A percentile compares a stretch with the other conserved stretches of the same genome.
These are phyloP conservation scores for Metopia argyrocephala DNA, from an alignment of 2,888 invertebrate genomes.

Conservation along the genomic window DNA sequence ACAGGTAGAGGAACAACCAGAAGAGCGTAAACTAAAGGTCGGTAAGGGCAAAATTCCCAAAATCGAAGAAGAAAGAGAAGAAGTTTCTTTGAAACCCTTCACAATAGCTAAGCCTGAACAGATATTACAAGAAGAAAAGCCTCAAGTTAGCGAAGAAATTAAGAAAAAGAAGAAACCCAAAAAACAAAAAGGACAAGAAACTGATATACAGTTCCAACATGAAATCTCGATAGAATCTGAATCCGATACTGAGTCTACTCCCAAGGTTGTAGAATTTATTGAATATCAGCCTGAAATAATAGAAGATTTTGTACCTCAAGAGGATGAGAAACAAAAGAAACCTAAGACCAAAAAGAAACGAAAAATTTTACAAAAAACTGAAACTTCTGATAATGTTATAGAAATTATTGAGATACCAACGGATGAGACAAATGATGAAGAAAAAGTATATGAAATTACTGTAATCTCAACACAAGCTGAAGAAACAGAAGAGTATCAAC, in stretches of 20 bases:
- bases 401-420: conserved; percentile 76
- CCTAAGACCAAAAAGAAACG: conserved; percentile 74
- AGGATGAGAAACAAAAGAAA: conserved; percentile 70
- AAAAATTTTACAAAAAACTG: conserved; percentile 75
- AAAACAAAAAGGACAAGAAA: conserved; percentile 65
- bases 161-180: conserved; percentile 68
- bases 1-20: conserved; percentile 66
- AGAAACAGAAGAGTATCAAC: conserved; percentile 56
- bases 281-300: conserved; percentile 70
- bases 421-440: conserved; percentile 55
- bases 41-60: conserved; percentile 74
- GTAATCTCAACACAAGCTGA: conserved; percentile 66
- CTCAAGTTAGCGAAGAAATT: conserved; percentile 63
- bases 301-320: conserved; percentile 52
- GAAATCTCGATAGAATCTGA: conserved; percentile 67
- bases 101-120: conserved; percentile 56
- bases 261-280: conserved; percentile 68
- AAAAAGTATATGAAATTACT: conserved; percentile 69
- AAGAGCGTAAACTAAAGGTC: conserved; percentile 70
- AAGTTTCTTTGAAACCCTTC: conserved; percentile 74
- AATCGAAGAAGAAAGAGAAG: conserved; percentile 73
- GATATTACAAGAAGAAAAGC: conserved; percentile 52
- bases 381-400: conserved; percentile 77
- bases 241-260: conserved; percentile 67
- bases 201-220: conserved; percentile 70